A percentile compares a stretch with the other conserved stretches of the same genome.
These are phyloP conservation scores for Leistus spinibarbis DNA, from an alignment of 2,888 invertebrate genomes.

Conservation along the genomic window DNA sequence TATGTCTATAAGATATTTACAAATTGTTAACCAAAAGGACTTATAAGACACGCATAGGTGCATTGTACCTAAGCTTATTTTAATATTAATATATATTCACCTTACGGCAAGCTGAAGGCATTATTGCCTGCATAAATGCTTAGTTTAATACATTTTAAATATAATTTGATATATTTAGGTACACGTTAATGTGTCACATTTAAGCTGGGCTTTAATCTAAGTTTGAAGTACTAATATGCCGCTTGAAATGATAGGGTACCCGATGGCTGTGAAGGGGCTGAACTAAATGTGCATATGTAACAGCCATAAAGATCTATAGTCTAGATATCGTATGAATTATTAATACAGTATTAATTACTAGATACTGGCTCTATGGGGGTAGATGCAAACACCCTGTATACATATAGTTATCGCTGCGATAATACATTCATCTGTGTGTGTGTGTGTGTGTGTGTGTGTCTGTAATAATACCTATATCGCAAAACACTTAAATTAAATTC, in stretches of 20 bases:
- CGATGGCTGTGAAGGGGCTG: constrained; percentile 14
- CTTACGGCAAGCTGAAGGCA: too few species aligned
- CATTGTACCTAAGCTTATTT: too few species aligned
- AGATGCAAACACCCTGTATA: background rate
- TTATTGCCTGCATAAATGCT: too few species aligned
- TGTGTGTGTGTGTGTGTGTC: background rate
- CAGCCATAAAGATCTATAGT: constrained; percentile 56
- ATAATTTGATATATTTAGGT: too few species aligned
- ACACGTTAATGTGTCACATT: background rate
- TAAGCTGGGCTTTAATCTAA: background rate
- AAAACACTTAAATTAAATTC: constrained; percentile 14
- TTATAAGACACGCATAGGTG: too few species aligned
- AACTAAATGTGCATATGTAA: constrained; percentile 55
- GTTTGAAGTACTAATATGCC: background rate
- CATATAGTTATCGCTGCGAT: background rate
- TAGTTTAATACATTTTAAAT: too few species aligned
- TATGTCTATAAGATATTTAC: too few species aligned
- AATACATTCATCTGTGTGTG: too few species aligned
- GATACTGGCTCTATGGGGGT: constrained; percentile 32
- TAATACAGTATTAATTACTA: constrained; percentile 51
- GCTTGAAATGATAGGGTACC: constrained; percentile 7
- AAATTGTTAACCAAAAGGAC: too few species aligned
- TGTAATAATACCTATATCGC: background rate
- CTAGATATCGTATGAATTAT: constrained; percentile 57
- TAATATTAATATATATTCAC: too few species aligned